Base-by-base conservation (phyloP, 2,888 invertebrate genomes). In the Volucella inflata region DNA sequence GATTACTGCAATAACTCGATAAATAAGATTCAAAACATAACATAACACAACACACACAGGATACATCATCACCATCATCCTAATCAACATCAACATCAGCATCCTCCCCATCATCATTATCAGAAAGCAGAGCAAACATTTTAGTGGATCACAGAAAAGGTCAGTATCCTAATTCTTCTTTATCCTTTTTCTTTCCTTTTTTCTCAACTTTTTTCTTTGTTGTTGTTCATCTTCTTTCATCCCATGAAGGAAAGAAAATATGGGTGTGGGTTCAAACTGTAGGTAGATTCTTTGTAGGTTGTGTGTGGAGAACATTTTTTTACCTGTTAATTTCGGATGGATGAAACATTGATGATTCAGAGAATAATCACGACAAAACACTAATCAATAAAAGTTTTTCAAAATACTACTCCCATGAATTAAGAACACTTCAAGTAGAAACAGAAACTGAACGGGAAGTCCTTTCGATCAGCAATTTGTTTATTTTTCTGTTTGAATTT, bases 121-220 rank as follows among this genome's bases (percentile, higher is more conserved):
- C 57, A 30, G 67, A 51, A 62, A 30, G 57, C n/a, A 53, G 42
- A 68, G 17, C 40, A 44, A 59, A 42, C 38, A 57, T 30, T 30
- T 42, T 60, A 62, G 36, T 59, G 60, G 62, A 72, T 46, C 36
- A 64, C 48, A 67, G 46, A 81, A 81, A 76, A 85, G 85, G 85
- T 85, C 81, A 85, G 85, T 85, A 85, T 81, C 85, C 85, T 81
- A 81, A 76, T 74, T 83, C 80, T 9, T 79, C 75, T 65, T 79
- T 84, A 71, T 75, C 68, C 1, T 79, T 68, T 55, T 67, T 11
- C n/a, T 48, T 16, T 9, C 48, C 44, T 55, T 55, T 46, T 8
- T 64, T 62, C 6, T 8, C 38, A 6, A 21, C 38, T 64, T 57
- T 51, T 38, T 64, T 78, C 12, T 12, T 51, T 50, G 40, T 57